Evolutionary conservation across 2,797 vertebrate species (phyloP), one percentile per base, ranked within the genome.

Genomic region (Petrocephalus sullivani): DNA sequence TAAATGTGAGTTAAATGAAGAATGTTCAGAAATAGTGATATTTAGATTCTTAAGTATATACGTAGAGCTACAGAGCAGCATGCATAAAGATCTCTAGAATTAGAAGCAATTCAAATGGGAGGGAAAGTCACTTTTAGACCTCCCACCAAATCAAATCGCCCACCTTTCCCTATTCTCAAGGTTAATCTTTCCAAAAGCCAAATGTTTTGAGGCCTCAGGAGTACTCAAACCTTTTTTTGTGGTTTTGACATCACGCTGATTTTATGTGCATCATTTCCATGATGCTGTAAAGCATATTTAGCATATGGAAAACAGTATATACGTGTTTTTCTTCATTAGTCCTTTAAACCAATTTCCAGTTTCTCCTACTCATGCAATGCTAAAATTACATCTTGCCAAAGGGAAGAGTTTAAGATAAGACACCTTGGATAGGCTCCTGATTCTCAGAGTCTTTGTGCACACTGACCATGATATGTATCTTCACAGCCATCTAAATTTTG

Each of bases 401-500:
- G 6, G 12, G 16, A 78, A 49, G 19, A 49, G n/a, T 19, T 49
- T 49, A 46, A 49, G 41, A 8, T 54, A 53, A 84, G 9, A 28
- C 12, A 12, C 21, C 81, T 49, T 84, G 19, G 21, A 49, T 54
- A 23, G 81, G 81, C 54, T 28, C 81, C 51, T 83, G 51, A 28
- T 49, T 57, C 75, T 51, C 23, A 9, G 46, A 54, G 46, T 84
- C 85, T 86, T 86, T 60, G 37, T 86, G 85, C 85, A 86, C 85
- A 60, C 54, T 57, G 85, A 56, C 56, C 56, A 46, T n/a, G 37
- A 86, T 60, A 37, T 60, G 37, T 58, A 86, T 33, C 54, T 86
- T 58, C 51, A 84, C 46, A 54, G 46, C 41, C 46, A 84, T 84
- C 81, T 84, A 92, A 90, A 91, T 91, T 93, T 89, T 90, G 90